Percentiles rank a stretch among this genome's conserved stretches.
Evolutionary conservation across 2,113 vertebrate genomes (phyloP).

Genomic region (Rhadina sibilatrix): DNA sequence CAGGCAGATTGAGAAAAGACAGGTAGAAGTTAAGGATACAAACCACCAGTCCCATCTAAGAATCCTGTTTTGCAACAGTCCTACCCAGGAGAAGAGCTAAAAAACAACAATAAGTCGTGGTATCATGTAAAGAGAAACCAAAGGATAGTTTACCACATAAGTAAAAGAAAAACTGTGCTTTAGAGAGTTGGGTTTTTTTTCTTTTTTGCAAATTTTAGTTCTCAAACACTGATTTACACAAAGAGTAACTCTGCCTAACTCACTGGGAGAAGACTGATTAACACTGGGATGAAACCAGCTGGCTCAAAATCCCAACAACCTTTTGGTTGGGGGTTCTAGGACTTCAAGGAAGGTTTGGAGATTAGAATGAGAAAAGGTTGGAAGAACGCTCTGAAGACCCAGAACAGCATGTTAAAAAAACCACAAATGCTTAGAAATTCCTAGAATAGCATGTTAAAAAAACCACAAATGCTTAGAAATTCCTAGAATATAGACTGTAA

Average conservation of each 20-base stretch:
- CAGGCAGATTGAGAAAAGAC: background rate
- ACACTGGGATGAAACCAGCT: background rate
- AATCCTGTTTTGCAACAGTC: background rate
- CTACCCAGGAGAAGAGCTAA: background rate
- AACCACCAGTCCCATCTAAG: fast-evolving
- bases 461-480: background rate
- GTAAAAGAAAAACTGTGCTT: background rate
- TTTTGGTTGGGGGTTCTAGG: background rate
- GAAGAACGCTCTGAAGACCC: background rate
- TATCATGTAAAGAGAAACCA: background rate
- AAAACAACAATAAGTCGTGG: background rate
- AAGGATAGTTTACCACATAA: background rate
- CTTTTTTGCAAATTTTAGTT: background rate
- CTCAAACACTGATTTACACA: background rate
- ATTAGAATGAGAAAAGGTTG: background rate
- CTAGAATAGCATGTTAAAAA: background rate
- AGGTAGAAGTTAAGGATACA: background rate
- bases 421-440: background rate
- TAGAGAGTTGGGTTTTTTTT: background rate
- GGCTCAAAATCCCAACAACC: background rate
- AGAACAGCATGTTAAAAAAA: background rate
- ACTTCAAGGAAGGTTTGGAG: background rate
- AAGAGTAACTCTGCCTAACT: background rate
- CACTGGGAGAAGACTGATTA: background rate
- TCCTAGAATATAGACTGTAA: background rate